Conservation (phyloP, 1,140 invertebrate species). For the Brachystomella parvula region DNA sequence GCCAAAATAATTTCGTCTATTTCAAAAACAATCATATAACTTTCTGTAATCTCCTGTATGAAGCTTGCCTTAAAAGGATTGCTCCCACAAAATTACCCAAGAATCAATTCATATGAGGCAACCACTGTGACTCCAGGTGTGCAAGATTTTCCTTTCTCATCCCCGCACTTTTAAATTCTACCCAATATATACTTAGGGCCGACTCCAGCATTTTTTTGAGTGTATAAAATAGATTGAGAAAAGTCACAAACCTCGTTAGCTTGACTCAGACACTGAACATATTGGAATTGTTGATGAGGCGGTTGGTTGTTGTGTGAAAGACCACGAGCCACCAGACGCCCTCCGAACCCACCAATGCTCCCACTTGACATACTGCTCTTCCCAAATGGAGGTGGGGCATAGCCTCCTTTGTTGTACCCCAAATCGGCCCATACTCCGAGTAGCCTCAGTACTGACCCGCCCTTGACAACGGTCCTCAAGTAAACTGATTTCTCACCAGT, state of each 20-base stretch:
- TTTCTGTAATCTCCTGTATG: neutral
- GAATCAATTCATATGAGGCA: too few species aligned
- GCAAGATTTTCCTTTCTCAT: neutral
- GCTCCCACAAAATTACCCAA: too few species aligned
- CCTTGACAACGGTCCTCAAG: conserved; percentile 37
- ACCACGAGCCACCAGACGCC: conserved; percentile 31
- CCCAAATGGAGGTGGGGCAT: conserved; percentile 11
- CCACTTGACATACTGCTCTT: conserved; percentile 22
- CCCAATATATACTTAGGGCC: neutral
- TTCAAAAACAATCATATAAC: neutral
- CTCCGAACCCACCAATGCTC: conserved; percentile 34
- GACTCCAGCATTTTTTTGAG: neutral
- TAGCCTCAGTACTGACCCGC: conserved; percentile 42
- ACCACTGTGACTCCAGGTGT: too few species aligned
- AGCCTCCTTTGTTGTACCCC: conserved; percentile 33
- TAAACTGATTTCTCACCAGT: conserved; percentile 38
- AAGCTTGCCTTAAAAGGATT: too few species aligned
- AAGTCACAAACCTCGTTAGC: conserved; percentile 40
- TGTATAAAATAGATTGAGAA: neutral
- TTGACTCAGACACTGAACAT: conserved; percentile 43
- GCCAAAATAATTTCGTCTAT: neutral
- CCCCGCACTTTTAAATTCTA: conserved; percentile 1
- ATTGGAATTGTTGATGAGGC: conserved; percentile 37
- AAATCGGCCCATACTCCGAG: conserved; percentile 43
- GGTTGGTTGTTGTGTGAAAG: conserved; percentile 25